Evolutionary conservation across 2,797 vertebrate species (phyloP), one percentile per base, ranked within the genome.

Genomic region (Antennarius maculatus): DNA sequence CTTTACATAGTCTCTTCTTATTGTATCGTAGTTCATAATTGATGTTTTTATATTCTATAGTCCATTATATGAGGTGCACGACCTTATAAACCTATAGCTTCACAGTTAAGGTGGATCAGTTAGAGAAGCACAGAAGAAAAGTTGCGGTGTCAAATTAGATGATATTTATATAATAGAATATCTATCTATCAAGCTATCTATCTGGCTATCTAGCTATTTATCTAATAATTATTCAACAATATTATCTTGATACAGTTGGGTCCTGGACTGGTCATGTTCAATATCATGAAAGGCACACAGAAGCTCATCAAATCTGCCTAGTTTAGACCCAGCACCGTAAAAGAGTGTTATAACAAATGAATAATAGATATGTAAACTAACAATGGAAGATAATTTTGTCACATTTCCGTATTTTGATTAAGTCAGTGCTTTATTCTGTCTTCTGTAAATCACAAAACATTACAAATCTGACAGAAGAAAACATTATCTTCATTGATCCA

Each of bases 221-320:
- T 23, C 23, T 23, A 23, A 23, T 2, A n/a, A n/a, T 23, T 23
- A 23, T 23, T 23, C 23, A 23, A 23, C 23, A 23, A 23, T 23
- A 23, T 23, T 23, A 23, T 1, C 23, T 23, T 23, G 23, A 23
- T 23, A 23, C 23, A 23, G 39, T 15, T 29, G 9, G 52, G 27
- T 52, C 63, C 42, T 48, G 47, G n/a, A 47, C 55, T 51, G 79
- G 77, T 79, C 64, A 69, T 56, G 72, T 82, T 79, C 61, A 71
- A 71, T 54, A 61, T 81, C 55, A 48, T n/a, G 28, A 51, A 73
- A 51, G 79, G 64, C 62, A 68, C 47, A 63, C 53, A 59, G 51
- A 34, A 72, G 48, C 71, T 69, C 64, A 48, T 39, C 37, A 54
- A 77, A 53, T 69, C 49, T 66, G 63, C 59, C 47, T 62, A 54